A percentile compares a stretch with the other conserved stretches of the same genome.
These are phyloP conservation scores for Monodelphis domestica DNA, from an alignment of 2,797 vertebrate genomes.

Conservation along the genomic window DNA sequence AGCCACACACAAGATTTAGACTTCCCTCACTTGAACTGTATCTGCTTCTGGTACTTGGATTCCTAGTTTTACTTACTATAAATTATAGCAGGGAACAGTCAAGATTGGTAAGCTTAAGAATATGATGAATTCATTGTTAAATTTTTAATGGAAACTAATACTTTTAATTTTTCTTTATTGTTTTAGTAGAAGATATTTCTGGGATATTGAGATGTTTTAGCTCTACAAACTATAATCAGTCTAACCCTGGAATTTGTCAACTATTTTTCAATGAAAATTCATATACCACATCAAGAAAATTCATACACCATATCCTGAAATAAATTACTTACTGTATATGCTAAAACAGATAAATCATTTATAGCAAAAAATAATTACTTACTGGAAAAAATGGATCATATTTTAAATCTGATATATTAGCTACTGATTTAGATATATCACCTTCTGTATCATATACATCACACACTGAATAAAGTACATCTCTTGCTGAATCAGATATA, in stretches of 20 bases:
- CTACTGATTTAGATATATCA: constrained; percentile 31
- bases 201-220: not conserved
- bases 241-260: constrained; percentile 12
- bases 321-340: constrained; percentile 45
- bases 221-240: not conserved
- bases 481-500: constrained; percentile 34
- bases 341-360: constrained; percentile 48
- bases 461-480: not conserved
- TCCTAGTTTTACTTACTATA: not conserved
- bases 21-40: not conserved
- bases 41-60: not conserved
- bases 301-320: constrained; percentile 26
- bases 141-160: not conserved
- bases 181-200: not conserved
- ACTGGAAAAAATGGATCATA: not conserved
- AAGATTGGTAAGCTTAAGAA: not conserved
- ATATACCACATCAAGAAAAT: constrained; percentile 12
- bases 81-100: not conserved
- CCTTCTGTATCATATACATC: constrained; percentile 45
- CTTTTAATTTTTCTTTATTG: not conserved
- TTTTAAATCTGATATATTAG: constrained; percentile 39
- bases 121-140: not conserved
- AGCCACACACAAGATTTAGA: not conserved
- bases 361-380: constrained; percentile 48
- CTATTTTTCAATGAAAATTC: constrained; percentile 58